Evolutionary conservation across 1,140 invertebrate genomes (phyloP), one percentile per base, ranked within the genome.

Genomic region (Nephotettix cincticeps): DNA sequence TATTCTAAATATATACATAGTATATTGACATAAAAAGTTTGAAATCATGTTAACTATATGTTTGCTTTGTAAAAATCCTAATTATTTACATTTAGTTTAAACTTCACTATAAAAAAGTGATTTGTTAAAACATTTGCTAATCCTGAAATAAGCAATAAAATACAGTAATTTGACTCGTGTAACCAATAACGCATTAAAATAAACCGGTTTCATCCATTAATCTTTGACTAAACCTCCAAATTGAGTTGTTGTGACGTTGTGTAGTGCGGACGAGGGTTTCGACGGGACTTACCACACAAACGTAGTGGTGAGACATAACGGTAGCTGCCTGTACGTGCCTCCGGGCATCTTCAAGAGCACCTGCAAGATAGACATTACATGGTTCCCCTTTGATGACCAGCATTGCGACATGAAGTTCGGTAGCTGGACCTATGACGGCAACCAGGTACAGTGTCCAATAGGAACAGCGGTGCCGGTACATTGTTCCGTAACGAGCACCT

Each of bases 371-470:
- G 95, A 99, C 89, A 98, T 98, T 87, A 96, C 93, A 79, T 97
- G 95, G 94, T 98, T 98, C 86, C 96, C 96, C 80, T 98, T 98
- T 88, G 96, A 99, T 87, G 95, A 97, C 84, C 96, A 98, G 89
- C 90, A 92, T 83, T 99, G 95, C 87, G 88, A 93, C 82, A 93
- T 98, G 92, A 94, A 95, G 89, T 95, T 96, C 83, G 93, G 93
- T 87, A 95, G 93, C 86, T 96, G 94, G 93, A 94, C 93, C 79
- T 96, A 96, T 85, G 92, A 94, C 83, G 94, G 94, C 83, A 90
- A 90, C 84, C 91, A 95, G 90, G 93, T 94, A 90, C 80, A 80
- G 32, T 14, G 14, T 36, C 4, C 32, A 14, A 6, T 6, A 36
- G 32, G 32, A n/a, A n/a, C n/a, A n/a, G n/a, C n/a, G n/a, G n/a